Conservation (phyloP, 2,113 vertebrate genomes). For the Oreochromis spilurus region DNA sequence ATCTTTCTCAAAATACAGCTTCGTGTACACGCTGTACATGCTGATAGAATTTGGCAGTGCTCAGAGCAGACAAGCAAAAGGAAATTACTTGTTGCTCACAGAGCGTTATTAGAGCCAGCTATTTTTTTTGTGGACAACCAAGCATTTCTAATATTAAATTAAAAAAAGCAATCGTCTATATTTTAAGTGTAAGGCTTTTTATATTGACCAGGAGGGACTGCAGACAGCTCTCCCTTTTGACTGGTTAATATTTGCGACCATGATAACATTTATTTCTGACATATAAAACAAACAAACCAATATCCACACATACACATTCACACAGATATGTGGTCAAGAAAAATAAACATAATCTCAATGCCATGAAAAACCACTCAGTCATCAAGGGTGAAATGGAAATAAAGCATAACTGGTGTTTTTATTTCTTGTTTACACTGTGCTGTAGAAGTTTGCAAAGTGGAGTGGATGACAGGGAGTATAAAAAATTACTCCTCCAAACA, state of each 20-base stretch:
- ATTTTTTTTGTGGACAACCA: background rate
- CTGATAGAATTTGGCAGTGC: background rate
- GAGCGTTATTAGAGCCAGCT: background rate
- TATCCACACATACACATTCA: background rate
- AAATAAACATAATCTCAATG: background rate
- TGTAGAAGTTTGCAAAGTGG: background rate
- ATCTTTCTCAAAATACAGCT: conserved; percentile 21
- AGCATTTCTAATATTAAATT: background rate
- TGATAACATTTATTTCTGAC: background rate
- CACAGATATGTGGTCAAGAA: background rate
- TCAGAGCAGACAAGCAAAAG: background rate
- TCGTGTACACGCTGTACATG: background rate
- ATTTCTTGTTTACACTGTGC: background rate
- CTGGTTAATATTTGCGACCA: background rate
- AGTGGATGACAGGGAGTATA: background rate
- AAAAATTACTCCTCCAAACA: background rate
- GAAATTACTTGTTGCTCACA: background rate
- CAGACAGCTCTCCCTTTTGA: background rate
- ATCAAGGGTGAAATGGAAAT: background rate
- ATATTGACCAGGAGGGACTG: background rate
- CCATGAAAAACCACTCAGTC: background rate
- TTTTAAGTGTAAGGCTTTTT: background rate
- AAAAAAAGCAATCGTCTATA: accelerated
- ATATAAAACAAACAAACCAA: background rate
- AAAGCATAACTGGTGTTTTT: background rate